These are phyloP conservation scores for Clarias batrachus DNA, from an alignment of 2,113 vertebrate genomes.

Conservation along the genomic window DNA sequence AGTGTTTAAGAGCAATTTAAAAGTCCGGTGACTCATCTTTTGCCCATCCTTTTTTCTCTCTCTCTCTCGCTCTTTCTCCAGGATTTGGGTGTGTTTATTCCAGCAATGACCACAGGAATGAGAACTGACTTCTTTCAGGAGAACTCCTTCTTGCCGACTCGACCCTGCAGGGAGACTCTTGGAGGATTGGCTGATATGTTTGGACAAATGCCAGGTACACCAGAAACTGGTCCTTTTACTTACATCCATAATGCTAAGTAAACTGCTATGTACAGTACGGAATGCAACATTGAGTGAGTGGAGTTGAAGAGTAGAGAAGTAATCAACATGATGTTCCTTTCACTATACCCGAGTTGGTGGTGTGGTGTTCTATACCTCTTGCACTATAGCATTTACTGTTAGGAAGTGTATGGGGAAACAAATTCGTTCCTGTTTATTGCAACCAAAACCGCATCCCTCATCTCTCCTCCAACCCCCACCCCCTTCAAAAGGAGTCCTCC, in stretches of 20 bases:
- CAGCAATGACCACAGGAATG: constrained; percentile 90
- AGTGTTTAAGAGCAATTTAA: not conserved
- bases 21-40: not conserved
- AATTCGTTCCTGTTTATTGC: not conserved
- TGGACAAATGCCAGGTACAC: constrained; percentile 96
- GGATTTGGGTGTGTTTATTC: constrained; percentile 99
- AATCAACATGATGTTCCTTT: not conserved
- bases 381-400: not conserved
- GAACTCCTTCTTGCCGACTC: constrained; percentile 91
- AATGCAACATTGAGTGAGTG: not conserved
- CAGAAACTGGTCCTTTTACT: not conserved
- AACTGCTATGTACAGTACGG: not conserved
- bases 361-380: not conserved
- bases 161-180: constrained; percentile 93
- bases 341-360: not conserved
- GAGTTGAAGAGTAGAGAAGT: not conserved
- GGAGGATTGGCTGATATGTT: constrained; percentile 99
- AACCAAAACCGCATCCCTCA: not conserved
- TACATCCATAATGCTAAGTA: not conserved
- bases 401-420: not conserved
- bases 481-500: too few species aligned
- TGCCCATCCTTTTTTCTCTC: too few species aligned
- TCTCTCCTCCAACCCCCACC: too few species aligned
- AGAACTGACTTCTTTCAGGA: constrained; percentile 98
- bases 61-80: constrained; percentile 48